A percentile compares a stretch with the other conserved stretches of the same genome.
Conservation (phyloP, 2,113 vertebrate species). For the Saccopteryx bilineata region DNA sequence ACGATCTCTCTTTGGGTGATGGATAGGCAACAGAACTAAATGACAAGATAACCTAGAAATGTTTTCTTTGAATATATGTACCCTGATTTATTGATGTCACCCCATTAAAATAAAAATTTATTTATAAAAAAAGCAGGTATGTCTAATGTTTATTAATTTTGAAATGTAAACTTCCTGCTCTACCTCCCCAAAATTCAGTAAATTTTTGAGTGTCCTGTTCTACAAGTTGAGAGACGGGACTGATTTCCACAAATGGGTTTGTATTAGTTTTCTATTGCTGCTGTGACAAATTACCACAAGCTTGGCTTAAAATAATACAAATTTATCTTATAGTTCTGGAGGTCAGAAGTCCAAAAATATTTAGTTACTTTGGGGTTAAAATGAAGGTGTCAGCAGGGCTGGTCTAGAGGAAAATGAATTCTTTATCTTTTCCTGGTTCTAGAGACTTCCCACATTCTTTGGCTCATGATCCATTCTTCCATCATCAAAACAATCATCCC, state of each 20-base stretch:
- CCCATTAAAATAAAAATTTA: too few relatives aligned
- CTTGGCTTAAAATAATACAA: background rate
- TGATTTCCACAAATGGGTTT: background rate
- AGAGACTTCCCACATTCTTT: background rate
- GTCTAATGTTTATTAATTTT: constrained; percentile 1
- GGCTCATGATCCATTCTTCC: background rate
- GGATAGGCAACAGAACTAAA: too few relatives aligned
- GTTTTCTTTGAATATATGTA: too few relatives aligned
- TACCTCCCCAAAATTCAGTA: background rate
- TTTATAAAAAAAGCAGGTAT: constrained; percentile 2
- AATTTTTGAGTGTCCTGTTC: background rate
- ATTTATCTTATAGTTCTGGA: background rate
- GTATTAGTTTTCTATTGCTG: background rate
- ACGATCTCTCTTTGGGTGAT: too few relatives aligned
- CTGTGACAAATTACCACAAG: background rate
- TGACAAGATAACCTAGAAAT: too few relatives aligned
- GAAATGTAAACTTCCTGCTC: background rate
- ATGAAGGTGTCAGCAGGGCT: background rate
- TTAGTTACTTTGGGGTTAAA: background rate
- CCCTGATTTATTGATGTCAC: too few relatives aligned
- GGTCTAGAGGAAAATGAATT: background rate
- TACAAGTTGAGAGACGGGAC: background rate
- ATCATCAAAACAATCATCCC: background rate
- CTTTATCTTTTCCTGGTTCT: background rate
- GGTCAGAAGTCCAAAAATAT: background rate